phyloP scores from a whole-genome alignment of 2,888 invertebrate genomes.

The Griposia aprilina region DNA sequence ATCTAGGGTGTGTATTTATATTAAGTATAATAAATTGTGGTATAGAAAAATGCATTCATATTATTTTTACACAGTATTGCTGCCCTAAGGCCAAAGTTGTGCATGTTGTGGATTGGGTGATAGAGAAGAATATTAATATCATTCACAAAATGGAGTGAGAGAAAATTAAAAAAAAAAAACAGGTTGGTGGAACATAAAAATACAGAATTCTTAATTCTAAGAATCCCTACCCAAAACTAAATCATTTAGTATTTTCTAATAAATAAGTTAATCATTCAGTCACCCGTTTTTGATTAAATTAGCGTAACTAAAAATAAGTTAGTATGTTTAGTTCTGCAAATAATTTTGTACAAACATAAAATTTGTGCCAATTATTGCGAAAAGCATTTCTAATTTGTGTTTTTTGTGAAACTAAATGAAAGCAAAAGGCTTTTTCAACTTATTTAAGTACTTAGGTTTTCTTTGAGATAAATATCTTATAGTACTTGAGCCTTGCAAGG shows the following conservation, averaged over 20 bases:
- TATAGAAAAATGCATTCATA: background rate
- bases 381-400: constrained; percentile 57
- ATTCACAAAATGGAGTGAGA: background rate
- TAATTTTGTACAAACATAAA: constrained; percentile 45
- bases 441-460: background rate
- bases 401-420: constrained; percentile 47
- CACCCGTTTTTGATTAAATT: constrained; percentile 27
- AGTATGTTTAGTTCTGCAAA: constrained; percentile 49
- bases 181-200: background rate
- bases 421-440: constrained; percentile 20
- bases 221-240: background rate
- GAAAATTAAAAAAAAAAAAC: background rate
- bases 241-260: background rate
- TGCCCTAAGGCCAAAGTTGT: background rate
- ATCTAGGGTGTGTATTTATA: constrained; percentile 9
- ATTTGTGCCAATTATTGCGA: constrained; percentile 58
- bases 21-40: background rate
- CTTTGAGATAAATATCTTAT: background rate
- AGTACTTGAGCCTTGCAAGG: background rate
- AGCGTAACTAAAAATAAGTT: constrained; percentile 35
- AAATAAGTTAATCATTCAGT: background rate
- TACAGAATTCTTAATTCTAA: constrained; percentile 25
- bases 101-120: constrained; percentile 1
- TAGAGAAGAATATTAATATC: background rate
- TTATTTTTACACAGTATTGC: background rate